These are phyloP conservation scores for Argyra leucocephala DNA, from an alignment of 2,888 invertebrate genomes.

Conservation along the genomic window DNA sequence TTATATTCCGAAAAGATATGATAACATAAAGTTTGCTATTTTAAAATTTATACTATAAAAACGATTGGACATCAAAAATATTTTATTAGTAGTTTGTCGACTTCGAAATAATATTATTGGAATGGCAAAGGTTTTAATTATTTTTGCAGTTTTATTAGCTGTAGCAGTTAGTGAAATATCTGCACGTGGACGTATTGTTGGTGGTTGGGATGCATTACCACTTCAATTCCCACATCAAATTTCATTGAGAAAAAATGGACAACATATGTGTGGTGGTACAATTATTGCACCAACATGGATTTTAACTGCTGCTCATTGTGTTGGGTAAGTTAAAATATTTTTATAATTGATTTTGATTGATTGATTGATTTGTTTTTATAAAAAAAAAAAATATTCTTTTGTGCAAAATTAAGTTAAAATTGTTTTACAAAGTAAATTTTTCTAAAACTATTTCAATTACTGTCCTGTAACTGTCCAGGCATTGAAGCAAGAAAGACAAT, in stretches of 20 bases:
- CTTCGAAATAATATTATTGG: background rate
- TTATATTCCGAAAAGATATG: no score
- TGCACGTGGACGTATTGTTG: conserved; percentile 24
- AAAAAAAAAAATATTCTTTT: no score
- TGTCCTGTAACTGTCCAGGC: no score
- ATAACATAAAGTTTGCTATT: no score
- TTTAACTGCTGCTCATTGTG: background rate
- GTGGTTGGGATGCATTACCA: conserved; percentile 32
- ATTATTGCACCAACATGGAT: background rate
- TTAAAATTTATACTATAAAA: no score
- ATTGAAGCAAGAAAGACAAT: no score
- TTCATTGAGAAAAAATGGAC: conserved; percentile 27
- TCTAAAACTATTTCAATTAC: no score
- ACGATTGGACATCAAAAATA: no score
- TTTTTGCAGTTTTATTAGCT: background rate
- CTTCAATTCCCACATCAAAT: conserved; percentile 40
- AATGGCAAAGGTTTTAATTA: background rate
- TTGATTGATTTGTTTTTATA: no score
- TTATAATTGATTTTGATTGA: no score
- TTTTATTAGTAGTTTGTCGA: background rate
- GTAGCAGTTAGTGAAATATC: background rate
- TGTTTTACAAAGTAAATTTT: no score
- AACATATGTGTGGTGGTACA: conserved; percentile 2
- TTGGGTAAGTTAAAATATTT: background rate
- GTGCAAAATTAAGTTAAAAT: no score